Evolutionary conservation across 2,797 vertebrate species (phyloP).

Genomic region (Hippocampus kuda): DNA sequence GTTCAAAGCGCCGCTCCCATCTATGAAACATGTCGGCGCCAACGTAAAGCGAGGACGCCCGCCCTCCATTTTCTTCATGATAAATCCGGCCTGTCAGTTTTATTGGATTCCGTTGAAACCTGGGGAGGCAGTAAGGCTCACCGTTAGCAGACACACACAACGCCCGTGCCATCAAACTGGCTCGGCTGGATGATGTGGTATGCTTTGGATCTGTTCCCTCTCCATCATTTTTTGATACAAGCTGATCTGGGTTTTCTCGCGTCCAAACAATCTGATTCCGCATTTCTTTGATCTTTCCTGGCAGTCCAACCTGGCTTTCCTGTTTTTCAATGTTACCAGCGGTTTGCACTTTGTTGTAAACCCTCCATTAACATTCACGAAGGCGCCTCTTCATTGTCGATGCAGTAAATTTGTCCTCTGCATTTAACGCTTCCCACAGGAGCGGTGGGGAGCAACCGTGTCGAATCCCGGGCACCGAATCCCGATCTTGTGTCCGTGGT

Average conservation of each 20-base stretch:
- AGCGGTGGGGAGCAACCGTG: neutral
- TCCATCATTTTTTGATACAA: neutral
- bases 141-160: neutral
- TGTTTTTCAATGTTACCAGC: neutral
- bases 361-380: neutral
- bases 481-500: neutral
- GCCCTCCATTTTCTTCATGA: too few species aligned
- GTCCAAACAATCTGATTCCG: conserved; percentile 8
- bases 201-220: too few species aligned
- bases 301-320: conserved; percentile 13
- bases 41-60: too few species aligned
- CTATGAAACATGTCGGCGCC: too few species aligned
- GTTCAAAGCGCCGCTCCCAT: too few species aligned
- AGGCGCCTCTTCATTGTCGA: neutral
- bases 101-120: neutral
- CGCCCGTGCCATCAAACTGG: neutral
- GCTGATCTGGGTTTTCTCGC: neutral
- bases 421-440: neutral
- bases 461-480: neutral
- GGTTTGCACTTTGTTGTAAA: neutral
- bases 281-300: conserved; percentile 10
- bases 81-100: neutral
- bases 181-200: too few species aligned
- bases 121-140: neutral
- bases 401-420: neutral